Conservation (phyloP, 2,797 vertebrate species). For the Urosaurus nigricauda region DNA sequence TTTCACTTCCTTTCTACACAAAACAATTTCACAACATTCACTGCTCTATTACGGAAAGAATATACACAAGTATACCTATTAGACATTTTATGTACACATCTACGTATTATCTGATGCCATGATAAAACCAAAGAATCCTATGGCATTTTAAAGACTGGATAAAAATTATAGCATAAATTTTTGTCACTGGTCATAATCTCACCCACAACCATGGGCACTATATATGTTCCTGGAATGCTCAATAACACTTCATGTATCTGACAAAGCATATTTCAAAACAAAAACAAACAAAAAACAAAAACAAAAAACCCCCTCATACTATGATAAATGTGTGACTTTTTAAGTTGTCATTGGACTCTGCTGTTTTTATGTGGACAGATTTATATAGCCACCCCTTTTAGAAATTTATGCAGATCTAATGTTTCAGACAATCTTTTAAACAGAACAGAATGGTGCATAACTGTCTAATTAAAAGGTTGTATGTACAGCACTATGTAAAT, state of each 20-base stretch:
- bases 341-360: not conserved
- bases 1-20: constrained; percentile 29
- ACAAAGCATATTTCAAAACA: not conserved
- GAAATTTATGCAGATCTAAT: not conserved
- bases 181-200: not conserved
- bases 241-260: not conserved
- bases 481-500: too few species aligned
- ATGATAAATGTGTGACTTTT: not conserved
- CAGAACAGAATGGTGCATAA: constrained; percentile 35
- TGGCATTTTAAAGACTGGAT: not conserved
- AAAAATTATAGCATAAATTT: not conserved
- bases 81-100: constrained; percentile 3
- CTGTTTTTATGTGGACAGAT: not conserved
- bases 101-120: not conserved
- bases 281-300: too few species aligned
- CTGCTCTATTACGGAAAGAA: not conserved
- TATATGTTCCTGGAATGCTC: not conserved
- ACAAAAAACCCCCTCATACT: too few species aligned
- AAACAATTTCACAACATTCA: not conserved
- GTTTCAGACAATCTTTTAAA: constrained; percentile 45
- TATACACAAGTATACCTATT: not conserved
- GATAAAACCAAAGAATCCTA: not conserved
- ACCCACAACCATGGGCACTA: not conserved
- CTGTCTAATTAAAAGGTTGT: too few species aligned
- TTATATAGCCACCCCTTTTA: not conserved